These are phyloP conservation scores for Catharus fuscescens DNA, from an alignment of 2,113 vertebrate species.

Conservation along the genomic window DNA sequence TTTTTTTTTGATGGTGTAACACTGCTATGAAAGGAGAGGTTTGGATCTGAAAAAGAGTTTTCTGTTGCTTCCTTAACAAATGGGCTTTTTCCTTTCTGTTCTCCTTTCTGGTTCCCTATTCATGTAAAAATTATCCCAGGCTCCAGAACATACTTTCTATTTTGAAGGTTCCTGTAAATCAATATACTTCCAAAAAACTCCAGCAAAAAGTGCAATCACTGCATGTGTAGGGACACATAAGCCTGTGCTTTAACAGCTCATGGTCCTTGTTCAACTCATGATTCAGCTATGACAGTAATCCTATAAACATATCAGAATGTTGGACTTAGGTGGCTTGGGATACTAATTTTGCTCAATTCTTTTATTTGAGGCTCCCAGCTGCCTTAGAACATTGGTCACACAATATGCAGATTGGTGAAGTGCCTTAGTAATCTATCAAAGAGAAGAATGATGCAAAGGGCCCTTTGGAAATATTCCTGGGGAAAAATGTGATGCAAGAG, in stretches of 20 bases:
- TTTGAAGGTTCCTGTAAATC: constrained; percentile 32
- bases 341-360: not conserved
- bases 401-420: not conserved
- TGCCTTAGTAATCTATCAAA: not conserved
- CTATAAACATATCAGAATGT: not conserved
- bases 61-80: constrained; percentile 51
- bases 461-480: not conserved
- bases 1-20: not conserved
- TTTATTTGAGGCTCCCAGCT: not conserved
- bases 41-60: constrained; percentile 3
- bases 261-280: not conserved
- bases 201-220: not conserved
- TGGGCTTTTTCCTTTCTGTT: constrained; percentile 64
- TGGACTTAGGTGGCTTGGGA: not conserved
- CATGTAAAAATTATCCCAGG: constrained; percentile 35
- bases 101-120: constrained; percentile 64
- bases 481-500: not conserved
- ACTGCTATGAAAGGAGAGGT: constrained; percentile 6
- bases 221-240: not conserved
- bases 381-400: not conserved
- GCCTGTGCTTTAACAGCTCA: not conserved
- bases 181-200: not conserved
- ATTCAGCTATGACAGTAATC: not conserved
- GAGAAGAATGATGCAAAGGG: not conserved
- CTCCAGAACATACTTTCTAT: constrained; percentile 18